Evolutionary conservation across 2,888 invertebrate species (phyloP).

Genomic region (Nephrotoma flavescens): DNA sequence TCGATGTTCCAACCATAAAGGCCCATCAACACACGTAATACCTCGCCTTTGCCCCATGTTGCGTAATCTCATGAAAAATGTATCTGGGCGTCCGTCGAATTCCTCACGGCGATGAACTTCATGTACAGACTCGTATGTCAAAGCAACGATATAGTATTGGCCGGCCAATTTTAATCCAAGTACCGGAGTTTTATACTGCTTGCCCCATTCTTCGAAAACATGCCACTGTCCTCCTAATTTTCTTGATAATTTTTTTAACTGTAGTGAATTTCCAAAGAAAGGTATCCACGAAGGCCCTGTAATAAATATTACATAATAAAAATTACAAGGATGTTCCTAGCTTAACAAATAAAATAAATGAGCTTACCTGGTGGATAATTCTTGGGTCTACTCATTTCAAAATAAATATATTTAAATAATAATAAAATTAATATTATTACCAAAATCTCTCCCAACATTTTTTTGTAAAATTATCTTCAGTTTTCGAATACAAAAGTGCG

Average conservation of each 20-base stretch:
- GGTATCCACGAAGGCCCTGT: conserved; percentile 1
- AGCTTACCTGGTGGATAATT: background rate
- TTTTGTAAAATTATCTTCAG: background rate
- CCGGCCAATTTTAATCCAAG: conserved; percentile 41
- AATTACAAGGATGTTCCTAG: background rate
- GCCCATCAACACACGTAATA: conserved; percentile 43
- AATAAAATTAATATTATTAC: background rate
- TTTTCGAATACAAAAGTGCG: background rate
- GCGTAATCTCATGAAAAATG: conserved; percentile 44
- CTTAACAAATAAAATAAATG: background rate
- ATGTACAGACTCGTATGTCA: conserved; percentile 36
- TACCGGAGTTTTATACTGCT: conserved; percentile 35
- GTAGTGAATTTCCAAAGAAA: conserved; percentile 27
- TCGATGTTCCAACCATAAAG: conserved; percentile 40
- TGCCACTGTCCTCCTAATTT: conserved; percentile 36
- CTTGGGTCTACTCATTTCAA: background rate
- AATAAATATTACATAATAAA: background rate
- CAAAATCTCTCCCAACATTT: background rate
- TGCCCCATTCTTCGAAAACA: conserved; percentile 34
- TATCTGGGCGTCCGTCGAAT: conserved; percentile 49
- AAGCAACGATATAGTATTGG: conserved; percentile 38
- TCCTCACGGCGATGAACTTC: conserved; percentile 40
- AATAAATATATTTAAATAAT: background rate
- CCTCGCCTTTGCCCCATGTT: conserved; percentile 43
- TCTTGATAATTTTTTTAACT: conserved; percentile 23